Base-by-base conservation (phyloP, 1,140 invertebrate genomes). In the Neotoxoptera formosana region DNA sequence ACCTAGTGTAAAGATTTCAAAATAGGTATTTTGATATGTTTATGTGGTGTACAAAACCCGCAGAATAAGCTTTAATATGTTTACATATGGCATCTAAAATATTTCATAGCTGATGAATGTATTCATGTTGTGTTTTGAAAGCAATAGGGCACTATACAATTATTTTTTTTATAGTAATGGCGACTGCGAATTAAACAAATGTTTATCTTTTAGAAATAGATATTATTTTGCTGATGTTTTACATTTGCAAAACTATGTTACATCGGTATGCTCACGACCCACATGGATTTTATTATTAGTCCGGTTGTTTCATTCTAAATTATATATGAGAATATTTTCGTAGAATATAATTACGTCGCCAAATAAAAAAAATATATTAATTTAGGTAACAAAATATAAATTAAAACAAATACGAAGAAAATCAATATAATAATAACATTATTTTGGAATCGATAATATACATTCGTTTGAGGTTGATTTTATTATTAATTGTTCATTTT, bases 211-310 rank as follows among this genome's bases (percentile, higher is more conserved):
- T 76, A 76, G 60, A 76, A 76, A 76, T 76, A 76, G 60, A 76
- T 76, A 76, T 76, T n/a, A 76, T 76, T 76, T 9, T 76, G 30
- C 47, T 88, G 34, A 88, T 88, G 87, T 83, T 51, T 51, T 81
- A 36, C 14, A 81, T 36, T 41, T 25, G 21, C 36, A 84, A 84
- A 45, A 41, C n/a, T 88, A 51, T 88, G 14, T 51, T 53, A 34
- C 48, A 53, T 34, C 8, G 47, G 30, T 88, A 88, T 41, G 9
- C 30, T 88, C 23, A 20, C 53, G 25, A 90, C 88, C 88, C 88
- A 90, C 88, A 41, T 90, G 34, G 23, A 89, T 56, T 88, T 89
- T 89, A 89, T 89, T 89, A 89, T 89, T 89, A 89, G 88, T 89
- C 11, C 48, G n/a, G 20, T 34, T 89, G 83, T 89, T 53, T 56